These are phyloP conservation scores for Lithosia quadra DNA, from an alignment of 2,888 invertebrate genomes.

Conservation along the genomic window DNA sequence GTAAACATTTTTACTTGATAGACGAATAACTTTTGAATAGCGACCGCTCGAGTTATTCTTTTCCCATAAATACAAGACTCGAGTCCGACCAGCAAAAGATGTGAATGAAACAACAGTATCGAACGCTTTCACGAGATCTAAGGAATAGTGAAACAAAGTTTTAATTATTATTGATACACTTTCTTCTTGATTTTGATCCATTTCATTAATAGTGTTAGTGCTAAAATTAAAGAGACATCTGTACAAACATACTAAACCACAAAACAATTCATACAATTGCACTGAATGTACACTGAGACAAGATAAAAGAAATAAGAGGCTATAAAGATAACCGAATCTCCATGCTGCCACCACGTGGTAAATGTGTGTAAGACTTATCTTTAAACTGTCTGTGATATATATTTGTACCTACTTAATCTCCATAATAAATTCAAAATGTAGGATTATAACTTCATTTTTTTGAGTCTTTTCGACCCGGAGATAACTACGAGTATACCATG, in stretches of 20 bases:
- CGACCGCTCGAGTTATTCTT: neutral
- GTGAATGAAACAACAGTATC: neutral
- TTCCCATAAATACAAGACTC: neutral
- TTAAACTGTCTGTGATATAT: neutral
- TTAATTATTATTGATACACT: neutral
- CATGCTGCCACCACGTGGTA: constrained; percentile 34
- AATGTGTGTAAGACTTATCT: constrained; percentile 13
- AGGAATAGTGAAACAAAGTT: neutral
- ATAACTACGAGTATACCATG: too few species aligned
- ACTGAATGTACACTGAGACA: constrained; percentile 2
- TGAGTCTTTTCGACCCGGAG: neutral
- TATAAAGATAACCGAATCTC: constrained; percentile 38
- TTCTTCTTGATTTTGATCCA: neutral
- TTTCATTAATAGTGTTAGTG: neutral
- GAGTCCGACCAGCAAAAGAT: neutral
- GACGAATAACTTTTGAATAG: neutral
- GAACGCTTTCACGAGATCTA: neutral
- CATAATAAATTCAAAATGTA: neutral
- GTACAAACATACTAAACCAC: constrained; percentile 5
- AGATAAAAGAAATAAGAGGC: constrained; percentile 26
- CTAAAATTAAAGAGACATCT: neutral
- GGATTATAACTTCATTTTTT: too few species aligned
- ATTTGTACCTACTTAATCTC: neutral
- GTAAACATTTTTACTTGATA: neutral
- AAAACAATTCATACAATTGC: constrained; percentile 7